Base-by-base conservation (phyloP, 1,140 invertebrate species). In the Asbolus verrucosus region DNA sequence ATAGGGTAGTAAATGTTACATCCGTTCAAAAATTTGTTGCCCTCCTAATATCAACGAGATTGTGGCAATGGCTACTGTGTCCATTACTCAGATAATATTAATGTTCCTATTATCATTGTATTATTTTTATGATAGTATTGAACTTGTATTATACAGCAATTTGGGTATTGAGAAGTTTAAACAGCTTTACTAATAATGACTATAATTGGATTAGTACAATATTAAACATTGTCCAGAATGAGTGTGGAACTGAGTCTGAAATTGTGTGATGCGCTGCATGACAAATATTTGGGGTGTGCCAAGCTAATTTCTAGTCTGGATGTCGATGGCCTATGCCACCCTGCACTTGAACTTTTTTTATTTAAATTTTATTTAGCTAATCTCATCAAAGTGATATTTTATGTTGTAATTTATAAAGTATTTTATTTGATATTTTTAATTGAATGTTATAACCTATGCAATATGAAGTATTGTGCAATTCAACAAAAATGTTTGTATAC, bases 1-100 rank as follows among this genome's bases (percentile, higher is more conserved):
- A 31, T 72, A 72, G 69, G 33, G 41, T 80, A 77, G 67, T 76
- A 69, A 77, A 74, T 80, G 77, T 78, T 72, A 73, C 72, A 76
- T 78, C 75, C 73, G 74, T 78, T 79, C 76, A 77, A 72, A 54
- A 72, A 66, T 75, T 70, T 76, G 70, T 76, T 74, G 71, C 73
- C 75, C 72, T 76, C 73, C 70, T 69, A 69, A 73, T 78, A 78
- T 78, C 78, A 79, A 77, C 78, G 78, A 79, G 67, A 73, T 65
- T 69, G 73, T 73, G 68, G 73, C 71, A 67, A 43, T 46, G 38
- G 67, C 70, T 74, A 72, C 71, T 69, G 66, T 70, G 73, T 74
- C 73, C 73, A 74, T 74, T 70, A 70, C 41, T 70, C 39, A 66
- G 59, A 69, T 66, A 65, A 66, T 70, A 71, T 65, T 69, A 71